Evolutionary conservation across 2,113 vertebrate genomes (phyloP), one percentile per base, ranked within the genome.

Genomic region (Serilophus lunatus): DNA sequence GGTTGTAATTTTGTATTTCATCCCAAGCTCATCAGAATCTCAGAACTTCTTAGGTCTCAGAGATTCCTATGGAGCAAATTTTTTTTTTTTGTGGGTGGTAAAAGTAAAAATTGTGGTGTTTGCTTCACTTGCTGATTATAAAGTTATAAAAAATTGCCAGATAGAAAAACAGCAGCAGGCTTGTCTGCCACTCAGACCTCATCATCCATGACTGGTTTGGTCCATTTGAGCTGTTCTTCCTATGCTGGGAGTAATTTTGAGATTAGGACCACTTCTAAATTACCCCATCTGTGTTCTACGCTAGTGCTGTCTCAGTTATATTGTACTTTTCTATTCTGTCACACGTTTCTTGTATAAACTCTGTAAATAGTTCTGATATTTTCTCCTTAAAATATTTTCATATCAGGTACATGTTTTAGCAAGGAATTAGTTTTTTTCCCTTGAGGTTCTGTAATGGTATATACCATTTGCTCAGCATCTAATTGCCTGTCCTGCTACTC

Each of bases 141-240:
- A 95, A 40, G 38, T 57, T 93, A 96, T 86, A 90, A 82, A 84
- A 96, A 87, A 92, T 15, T 93, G 92, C 82, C 92, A 92, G 70
- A 78, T 81, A 74, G 50, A 78, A 96, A 92, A 96, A 86, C 76
- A 85, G 95, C 95, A 96, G 61, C 57, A 59, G 87, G 40, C 8
- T 2, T 92, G 78, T 94, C 92, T 90, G 51, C 75, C 26, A 51
- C 93, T 81, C 61, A 92, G 65, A 90, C 47, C 33, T 83, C 59
- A 82, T 76, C 51, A 90, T 74, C n/a, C 76, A 77, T 89, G 51
- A 65, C 61, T 94, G 24, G 50, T 75, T 40, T 51, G 53, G 79
- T 70, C 40, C 57, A 36, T 87, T 79, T 93, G 85, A 82, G 63
- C 26, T 91, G 42, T 36, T 76, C 66, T n/a, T 51, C 28, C 50